Percentiles rank a stretch among this genome's conserved stretches.
Evolutionary conservation across 30 jellyfish, hydroid and myxozoan genomes (phyloP).

Genomic region (Turritopsis rubra): DNA sequence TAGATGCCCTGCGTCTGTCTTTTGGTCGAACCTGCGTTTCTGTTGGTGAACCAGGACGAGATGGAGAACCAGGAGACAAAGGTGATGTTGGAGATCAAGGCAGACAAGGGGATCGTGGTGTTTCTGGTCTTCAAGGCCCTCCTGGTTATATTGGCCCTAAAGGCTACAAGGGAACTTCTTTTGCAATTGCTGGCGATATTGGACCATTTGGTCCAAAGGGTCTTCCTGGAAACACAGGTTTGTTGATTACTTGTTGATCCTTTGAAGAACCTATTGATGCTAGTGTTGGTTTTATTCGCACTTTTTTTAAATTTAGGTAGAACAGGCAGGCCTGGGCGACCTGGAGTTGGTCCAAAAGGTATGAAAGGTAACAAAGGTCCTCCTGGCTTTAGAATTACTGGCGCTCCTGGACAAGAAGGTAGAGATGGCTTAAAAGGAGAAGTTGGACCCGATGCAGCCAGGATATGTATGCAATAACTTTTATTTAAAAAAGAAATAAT

Average conservation of each 20-base stretch:
- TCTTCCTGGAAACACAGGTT: constrained; percentile 67
- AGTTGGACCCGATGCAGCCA: background rate
- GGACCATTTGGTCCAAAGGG: constrained; percentile 57
- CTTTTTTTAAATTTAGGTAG: background rate
- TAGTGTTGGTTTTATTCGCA: background rate
- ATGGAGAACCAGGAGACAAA: constrained; percentile 51
- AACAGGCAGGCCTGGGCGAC: constrained; percentile 46
- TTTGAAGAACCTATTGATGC: background rate
- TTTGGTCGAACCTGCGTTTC: constrained; percentile 13
- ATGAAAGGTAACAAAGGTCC: constrained; percentile 8
- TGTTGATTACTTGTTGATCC: background rate
- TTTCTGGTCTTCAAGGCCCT: constrained; percentile 59
- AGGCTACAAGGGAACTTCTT: constrained; percentile 26
- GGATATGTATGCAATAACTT: constrained; percentile 4
- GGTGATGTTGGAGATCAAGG: constrained; percentile 70
- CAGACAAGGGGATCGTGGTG: constrained; percentile 63
- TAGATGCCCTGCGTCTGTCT: constrained; percentile 23
- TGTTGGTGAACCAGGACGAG: constrained; percentile 36
- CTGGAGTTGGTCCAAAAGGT: constrained; percentile 13
- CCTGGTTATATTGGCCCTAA: constrained; percentile 50
- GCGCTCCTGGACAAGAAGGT: constrained; percentile 19
- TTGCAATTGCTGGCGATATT: constrained; percentile 25
- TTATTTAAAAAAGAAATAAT: background rate
- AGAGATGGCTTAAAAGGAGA: background rate
- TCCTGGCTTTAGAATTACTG: background rate